Conservation (phyloP, 1,140 invertebrate species). For the Neotoxoptera formosana region DNA sequence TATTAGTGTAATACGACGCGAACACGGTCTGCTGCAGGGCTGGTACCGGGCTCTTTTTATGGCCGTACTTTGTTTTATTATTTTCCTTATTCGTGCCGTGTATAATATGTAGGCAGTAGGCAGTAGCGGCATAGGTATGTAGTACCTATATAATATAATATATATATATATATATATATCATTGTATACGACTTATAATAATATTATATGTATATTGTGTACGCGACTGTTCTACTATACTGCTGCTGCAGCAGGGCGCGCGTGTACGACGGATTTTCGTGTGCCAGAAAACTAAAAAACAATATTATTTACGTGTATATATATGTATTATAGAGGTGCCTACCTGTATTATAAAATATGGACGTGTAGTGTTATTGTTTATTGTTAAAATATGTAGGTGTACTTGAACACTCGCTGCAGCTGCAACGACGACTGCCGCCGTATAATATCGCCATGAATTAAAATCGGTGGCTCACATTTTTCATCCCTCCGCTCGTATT, state of each 20-base stretch:
- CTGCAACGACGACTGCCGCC: background rate
- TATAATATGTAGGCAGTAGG: no score
- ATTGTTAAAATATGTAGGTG: background rate
- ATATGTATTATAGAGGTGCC: no score
- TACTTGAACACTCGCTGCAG: background rate
- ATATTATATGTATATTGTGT: background rate
- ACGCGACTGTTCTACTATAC: background rate
- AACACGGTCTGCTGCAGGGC: slow-evolving; percentile 1
- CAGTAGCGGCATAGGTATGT: no score
- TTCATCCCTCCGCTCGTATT: background rate
- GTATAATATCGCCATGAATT: background rate
- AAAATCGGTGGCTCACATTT: background rate
- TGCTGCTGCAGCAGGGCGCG: no score
- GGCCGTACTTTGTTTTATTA: slow-evolving; percentile 8
- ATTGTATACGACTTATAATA: background rate
- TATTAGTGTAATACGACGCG: background rate
- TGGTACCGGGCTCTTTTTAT: background rate
- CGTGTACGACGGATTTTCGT: background rate
- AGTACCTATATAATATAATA: background rate
- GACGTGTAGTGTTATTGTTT: background rate
- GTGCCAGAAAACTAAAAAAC: background rate
- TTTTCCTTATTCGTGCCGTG: background rate
- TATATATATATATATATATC: background rate
- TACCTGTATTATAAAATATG: background rate
- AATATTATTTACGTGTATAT: background rate